Base-by-base conservation (phyloP, 1,140 invertebrate species). In the Colletes latitarsis region DNA sequence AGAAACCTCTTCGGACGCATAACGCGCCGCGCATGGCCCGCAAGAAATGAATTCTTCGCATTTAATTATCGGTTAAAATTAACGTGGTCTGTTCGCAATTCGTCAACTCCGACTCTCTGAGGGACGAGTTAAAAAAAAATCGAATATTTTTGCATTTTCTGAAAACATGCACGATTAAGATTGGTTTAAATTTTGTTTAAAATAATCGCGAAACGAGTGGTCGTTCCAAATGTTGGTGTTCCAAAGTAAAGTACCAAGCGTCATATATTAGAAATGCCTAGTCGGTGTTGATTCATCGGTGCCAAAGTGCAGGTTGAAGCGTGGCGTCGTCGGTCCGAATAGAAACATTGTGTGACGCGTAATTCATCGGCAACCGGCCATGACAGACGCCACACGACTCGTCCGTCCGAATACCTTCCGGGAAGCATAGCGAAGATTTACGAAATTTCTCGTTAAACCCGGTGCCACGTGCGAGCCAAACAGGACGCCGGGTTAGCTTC, bases 41-140 rank as follows among this genome's bases (percentile, higher is more conserved):
- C 19, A n/a, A 64, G 68, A 63, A 43, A 72, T n/a, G 57, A 53
- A 72, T 78, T 72, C 49, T 6, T 12, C 12, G 68, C 49, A 63
- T 72, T 71, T 63, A 63, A 72, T 72, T 72, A 78, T 53, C 39
- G 30, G 49, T 10, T 72, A 72, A 78, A 78, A 78, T 72, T 72
- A 72, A 21, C 39, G 15, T 1, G 10, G 21, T 3, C 12, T 15
- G 62, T 6, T 0, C 1, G 39, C 39, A 15, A 5, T 57, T 57
- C 52, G 52, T 62, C 30, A 1, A 30, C 30, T 30, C 30, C 30
- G 30, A 30, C 30, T 30, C 30, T 30, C 30, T 30, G 30, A 30
- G 30, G 30, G 2, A 30, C 30, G 30, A 30, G 30, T 30, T 30
- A 30, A 30, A 30, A 30, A n/a, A 30, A 30, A 30, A 30, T 30